These are phyloP conservation scores for Masnerella sp. DNA, from an alignment of 2,888 invertebrate species.

Conservation along the genomic window DNA sequence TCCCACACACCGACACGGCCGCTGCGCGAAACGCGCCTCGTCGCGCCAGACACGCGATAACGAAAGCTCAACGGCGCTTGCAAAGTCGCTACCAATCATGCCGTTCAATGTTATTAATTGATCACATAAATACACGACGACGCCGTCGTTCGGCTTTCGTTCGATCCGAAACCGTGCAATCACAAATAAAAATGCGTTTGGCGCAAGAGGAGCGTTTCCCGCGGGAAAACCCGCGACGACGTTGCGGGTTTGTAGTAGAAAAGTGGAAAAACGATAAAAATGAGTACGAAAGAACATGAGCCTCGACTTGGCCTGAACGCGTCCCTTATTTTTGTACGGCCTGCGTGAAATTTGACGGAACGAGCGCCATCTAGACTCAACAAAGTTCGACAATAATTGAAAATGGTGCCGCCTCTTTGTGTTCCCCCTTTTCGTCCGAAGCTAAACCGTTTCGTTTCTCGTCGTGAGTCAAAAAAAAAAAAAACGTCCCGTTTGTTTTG, in stretches of 20 bases:
- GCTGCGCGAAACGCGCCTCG: constrained; percentile 11
- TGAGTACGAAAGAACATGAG: constrained; percentile 14
- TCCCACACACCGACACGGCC: constrained; percentile 7
- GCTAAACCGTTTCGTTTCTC: constrained; percentile 7
- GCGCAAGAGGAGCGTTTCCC: not conserved
- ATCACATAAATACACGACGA: not conserved
- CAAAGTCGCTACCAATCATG: not conserved
- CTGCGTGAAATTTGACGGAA: constrained; percentile 17
- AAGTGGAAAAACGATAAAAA: constrained; percentile 2
- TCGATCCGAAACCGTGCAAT: constrained; percentile 36
- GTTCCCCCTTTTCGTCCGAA: constrained; percentile 18
- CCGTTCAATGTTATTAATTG: not conserved
- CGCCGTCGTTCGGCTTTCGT: not conserved
- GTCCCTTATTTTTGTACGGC: constrained; percentile 33
- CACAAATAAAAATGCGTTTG: constrained; percentile 19
- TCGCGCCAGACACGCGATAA: constrained; percentile 4
- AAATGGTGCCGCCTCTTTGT: constrained; percentile 37
- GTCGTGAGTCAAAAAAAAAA: constrained; percentile 7
- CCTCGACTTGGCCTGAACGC: constrained; percentile 48
- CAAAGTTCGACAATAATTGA: constrained; percentile 62
- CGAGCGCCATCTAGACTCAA: constrained; percentile 30
- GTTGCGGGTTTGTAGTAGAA: not conserved
- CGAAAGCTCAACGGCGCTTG: constrained; percentile 15
- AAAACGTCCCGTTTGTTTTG: constrained; percentile 13
- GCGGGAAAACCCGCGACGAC: not conserved